Evolutionary conservation across 2,113 vertebrate species (phyloP).

Genomic region (Brienomyrus longianalis): DNA sequence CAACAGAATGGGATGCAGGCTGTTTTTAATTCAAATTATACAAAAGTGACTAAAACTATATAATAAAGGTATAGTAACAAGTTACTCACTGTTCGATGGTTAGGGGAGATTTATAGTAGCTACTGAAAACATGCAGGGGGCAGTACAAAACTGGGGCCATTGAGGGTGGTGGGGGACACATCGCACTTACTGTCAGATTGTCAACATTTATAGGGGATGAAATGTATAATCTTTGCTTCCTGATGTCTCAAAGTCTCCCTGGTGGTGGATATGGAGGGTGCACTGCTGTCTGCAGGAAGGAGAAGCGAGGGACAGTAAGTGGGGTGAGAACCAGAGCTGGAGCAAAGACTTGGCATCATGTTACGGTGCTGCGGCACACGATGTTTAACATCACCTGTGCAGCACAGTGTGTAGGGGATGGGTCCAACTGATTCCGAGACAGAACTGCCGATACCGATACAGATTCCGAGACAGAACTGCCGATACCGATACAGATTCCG

Average conservation of each 20-base stretch:
- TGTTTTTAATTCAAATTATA: not conserved
- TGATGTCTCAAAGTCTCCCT: not conserved
- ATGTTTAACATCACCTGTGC: not conserved
- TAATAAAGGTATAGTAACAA: not conserved
- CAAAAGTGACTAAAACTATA: not conserved
- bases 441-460: too few relatives aligned
- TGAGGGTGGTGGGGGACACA: not conserved
- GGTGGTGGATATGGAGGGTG: not conserved
- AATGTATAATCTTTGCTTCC: not conserved
- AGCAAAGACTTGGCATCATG: not conserved
- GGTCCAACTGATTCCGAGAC: too few relatives aligned
- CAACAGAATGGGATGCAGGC: not conserved
- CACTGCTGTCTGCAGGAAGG: not conserved
- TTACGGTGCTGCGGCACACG: too few relatives aligned
- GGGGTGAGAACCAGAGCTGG: not conserved
- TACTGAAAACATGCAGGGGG: constrained; percentile 17
- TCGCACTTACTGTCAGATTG: not conserved
- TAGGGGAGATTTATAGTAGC: not conserved
- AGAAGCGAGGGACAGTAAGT: not conserved
- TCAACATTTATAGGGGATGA: not conserved
- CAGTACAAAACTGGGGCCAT: not conserved
- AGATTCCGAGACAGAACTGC: too few relatives aligned
- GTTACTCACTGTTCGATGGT: not conserved
- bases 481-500: too few relatives aligned
- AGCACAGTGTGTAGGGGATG: too few relatives aligned